Base-by-base conservation (phyloP, 1,140 invertebrate species). In the Ceratina australensis region DNA sequence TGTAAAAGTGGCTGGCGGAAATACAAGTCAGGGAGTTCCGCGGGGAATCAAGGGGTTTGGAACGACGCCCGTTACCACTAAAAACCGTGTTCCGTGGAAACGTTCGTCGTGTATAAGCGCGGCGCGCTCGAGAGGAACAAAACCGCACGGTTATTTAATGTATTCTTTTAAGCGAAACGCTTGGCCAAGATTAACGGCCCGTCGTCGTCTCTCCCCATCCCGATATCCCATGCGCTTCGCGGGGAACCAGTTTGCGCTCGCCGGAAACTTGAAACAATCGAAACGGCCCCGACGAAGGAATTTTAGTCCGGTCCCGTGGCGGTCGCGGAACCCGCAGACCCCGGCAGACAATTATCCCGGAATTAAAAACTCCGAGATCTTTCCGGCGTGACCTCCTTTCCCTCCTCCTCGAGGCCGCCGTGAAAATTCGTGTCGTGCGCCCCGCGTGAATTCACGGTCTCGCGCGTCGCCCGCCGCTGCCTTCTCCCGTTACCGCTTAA, bases 401-500 rank as follows among this genome's bases (percentile, higher is more conserved):
- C 18, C 16, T 4, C 18, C 5, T 20, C 49, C 49, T 54, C 24
- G 24, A 15, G 49, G 28, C 18, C 61, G 26, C 16, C 33, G n/a
- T 20, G 50, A 57, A 69, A 42, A 69, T 69, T 47, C 49, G 33
- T 42, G 33, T 42, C 33, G 33, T 42, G 33, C 33, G 33, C 33
- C 33, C 33, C 16, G 26, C 28, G 28, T 12, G 67, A 69, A 33
- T 33, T 50, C 47, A 26, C 49, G 16, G 10, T 5, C 49, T 65
- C 33, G 33, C 65, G 65, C 49, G 64, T 42, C 47, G 47, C 63
- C 28, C 16, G 59, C 49, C 33, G n/a, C 7, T n/a, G 24, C 50
- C 18, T 67, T 59, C 68, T 71, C 54, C 26, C 67, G 52, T 56
- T 69, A 69, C 66, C 66, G 52, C 28, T 69, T 69, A 69, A 69